Evolutionary conservation across 2,797 vertebrate species (phyloP).

Genomic region (Phylloscopus collybita): DNA sequence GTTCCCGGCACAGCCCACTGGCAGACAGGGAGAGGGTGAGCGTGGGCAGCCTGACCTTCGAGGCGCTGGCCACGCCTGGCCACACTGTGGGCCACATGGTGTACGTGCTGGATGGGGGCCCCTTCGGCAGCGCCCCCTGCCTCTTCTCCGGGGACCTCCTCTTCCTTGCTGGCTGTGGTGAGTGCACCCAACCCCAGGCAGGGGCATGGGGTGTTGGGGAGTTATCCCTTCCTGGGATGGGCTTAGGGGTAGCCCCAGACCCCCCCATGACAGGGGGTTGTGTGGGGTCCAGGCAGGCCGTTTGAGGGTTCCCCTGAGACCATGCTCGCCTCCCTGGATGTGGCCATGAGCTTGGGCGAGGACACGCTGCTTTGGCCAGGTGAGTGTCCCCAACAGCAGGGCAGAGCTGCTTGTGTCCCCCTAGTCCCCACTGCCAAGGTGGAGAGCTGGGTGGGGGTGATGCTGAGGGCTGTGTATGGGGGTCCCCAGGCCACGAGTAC

Average conservation of each 20-base stretch:
- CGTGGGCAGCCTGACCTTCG: slow-evolving; percentile 88
- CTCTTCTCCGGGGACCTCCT: slow-evolving; percentile 97
- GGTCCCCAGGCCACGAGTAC: slow-evolving; percentile 89
- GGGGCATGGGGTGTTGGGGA: background rate
- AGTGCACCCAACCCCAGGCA: slow-evolving; percentile 7
- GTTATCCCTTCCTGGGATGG: background rate
- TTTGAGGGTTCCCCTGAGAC: slow-evolving; percentile 92
- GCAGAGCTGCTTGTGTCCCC: background rate
- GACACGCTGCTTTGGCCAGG: slow-evolving; percentile 94
- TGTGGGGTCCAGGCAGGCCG: slow-evolving; percentile 83
- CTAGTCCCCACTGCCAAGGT: background rate
- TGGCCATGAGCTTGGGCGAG: slow-evolving; percentile 84
- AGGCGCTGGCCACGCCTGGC: slow-evolving; percentile 90
- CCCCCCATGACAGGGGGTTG: background rate
- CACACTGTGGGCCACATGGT: slow-evolving; percentile 97
- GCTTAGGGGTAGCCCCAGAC: background rate
- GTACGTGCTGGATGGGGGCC: slow-evolving; percentile 88
- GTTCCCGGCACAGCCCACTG: slow-evolving; percentile 73
- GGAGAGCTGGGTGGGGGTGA: rapidly evolving
- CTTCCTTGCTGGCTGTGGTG: slow-evolving; percentile 96
- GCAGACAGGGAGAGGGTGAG: slow-evolving; percentile 86
- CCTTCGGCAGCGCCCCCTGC: slow-evolving; percentile 84
- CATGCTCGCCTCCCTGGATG: slow-evolving; percentile 94
- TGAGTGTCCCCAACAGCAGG: slow-evolving; percentile 40
- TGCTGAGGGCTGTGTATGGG: background rate